Evolutionary conservation across 2,888 invertebrate species (phyloP).

Genomic region (Hypsopygia costalis): DNA sequence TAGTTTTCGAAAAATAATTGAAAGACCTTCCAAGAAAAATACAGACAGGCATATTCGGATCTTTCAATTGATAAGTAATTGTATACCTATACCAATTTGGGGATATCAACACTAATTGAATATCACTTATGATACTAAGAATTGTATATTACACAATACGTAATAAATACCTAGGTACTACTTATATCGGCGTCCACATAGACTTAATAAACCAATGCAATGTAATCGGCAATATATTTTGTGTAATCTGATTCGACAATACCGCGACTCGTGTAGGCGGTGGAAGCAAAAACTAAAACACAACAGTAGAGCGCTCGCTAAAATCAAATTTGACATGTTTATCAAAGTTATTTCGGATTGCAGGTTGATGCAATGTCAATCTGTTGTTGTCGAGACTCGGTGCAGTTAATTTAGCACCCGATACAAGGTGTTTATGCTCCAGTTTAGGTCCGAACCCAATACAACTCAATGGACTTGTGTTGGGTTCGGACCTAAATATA

Average conservation of each 20-base stretch:
- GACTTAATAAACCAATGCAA: background rate
- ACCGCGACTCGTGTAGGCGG: conserved; percentile 3
- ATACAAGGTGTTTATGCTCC: conserved; percentile 50
- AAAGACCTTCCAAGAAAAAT: too few species aligned
- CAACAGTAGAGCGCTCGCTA: conserved; percentile 4
- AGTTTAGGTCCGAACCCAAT: conserved; percentile 31
- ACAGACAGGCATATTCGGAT: too few species aligned
- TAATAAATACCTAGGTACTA: too few species aligned
- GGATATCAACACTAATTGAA: too few species aligned
- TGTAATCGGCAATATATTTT: background rate
- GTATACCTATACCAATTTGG: too few species aligned
- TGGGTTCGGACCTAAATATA: too few species aligned
- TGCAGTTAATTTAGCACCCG: conserved; percentile 37
- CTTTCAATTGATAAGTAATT: too few species aligned
- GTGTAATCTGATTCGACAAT: conserved; percentile 6
- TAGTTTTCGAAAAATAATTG: too few species aligned
- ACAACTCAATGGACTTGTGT: conserved; percentile 20
- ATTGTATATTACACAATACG: too few species aligned
- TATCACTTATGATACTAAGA: too few species aligned
- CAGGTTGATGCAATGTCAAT: conserved; percentile 49
- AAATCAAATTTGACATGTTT: conserved; percentile 44
- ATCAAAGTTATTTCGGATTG: conserved; percentile 43
- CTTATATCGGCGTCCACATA: too few species aligned
- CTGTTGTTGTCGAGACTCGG: conserved; percentile 35
- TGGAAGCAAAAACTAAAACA: conserved; percentile 7